phyloP scores from a whole-genome alignment of 2,113 vertebrate genomes.

The Thamnaconus septentrionalis region DNA sequence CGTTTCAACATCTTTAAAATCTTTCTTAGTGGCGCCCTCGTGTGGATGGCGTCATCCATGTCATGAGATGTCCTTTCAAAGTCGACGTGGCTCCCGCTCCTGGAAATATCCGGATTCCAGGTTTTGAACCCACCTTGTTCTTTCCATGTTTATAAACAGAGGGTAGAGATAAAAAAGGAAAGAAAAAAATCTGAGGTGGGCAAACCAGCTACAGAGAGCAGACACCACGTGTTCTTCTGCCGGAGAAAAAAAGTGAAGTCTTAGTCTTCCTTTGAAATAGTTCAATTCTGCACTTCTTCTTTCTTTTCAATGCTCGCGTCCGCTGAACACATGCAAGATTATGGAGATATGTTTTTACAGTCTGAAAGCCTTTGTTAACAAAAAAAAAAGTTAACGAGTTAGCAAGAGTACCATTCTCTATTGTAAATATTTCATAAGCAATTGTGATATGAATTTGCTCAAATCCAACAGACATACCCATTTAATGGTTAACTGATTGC shows the following conservation, averaged over 20 bases:
- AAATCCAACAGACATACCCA: too few relatives aligned
- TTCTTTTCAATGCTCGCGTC: too few relatives aligned
- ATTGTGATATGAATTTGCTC: too few relatives aligned
- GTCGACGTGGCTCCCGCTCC: constrained; percentile 9
- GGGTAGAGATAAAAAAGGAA: constrained; percentile 41
- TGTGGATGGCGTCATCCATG: constrained; percentile 18
- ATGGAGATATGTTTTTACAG: too few relatives aligned
- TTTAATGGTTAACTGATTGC: too few relatives aligned
- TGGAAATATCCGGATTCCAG: constrained; percentile 53
- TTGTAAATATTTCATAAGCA: too few relatives aligned
- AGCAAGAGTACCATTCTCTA: too few relatives aligned
- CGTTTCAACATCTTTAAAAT: constrained; percentile 1
- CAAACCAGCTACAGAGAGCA: constrained; percentile 31
- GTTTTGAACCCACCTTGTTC: constrained; percentile 76
- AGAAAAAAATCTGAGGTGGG: constrained; percentile 23
- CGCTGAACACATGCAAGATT: too few relatives aligned
- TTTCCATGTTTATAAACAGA: constrained; percentile 83
- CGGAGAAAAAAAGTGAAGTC: background rate
- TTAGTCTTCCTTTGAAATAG: too few relatives aligned
- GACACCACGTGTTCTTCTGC: constrained; percentile 29
- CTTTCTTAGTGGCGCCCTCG: constrained; percentile 1
- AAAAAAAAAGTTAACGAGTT: too few relatives aligned
- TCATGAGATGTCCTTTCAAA: background rate
- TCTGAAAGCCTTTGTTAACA: too few relatives aligned
- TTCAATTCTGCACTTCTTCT: too few relatives aligned